Base-by-base conservation (phyloP, 2,113 vertebrate genomes). In the Sciurus niger region DNA sequence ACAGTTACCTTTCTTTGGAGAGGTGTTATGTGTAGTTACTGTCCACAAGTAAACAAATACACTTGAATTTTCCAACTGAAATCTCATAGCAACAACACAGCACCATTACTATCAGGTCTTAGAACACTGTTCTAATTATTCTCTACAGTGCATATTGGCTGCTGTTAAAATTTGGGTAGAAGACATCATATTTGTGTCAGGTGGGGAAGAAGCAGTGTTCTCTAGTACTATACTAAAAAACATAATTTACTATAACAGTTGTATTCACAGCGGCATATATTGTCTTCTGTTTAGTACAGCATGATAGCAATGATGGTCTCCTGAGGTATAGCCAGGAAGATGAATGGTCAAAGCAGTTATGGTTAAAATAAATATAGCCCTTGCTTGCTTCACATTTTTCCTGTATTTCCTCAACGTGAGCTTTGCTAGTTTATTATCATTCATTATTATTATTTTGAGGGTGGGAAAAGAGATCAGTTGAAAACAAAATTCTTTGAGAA, bases 401-500 rank as follows among this genome's bases (percentile, higher is more conserved):
- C 16, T 37, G 20, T 12, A 92, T 88, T 28, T 40, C 8, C 46
- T 37, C 43, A 79, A 63, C 1, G 55, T 14, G 86, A 46, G 1
- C 16, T 13, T 30, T 34, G 4, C 55, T 34, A 32, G 51, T 48
- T 89, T 43, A 68, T 72, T 37, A 77, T 12, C 30, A 28, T 28
- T 53, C 58, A 20, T 24, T 25, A 58, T 48, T 67, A 32, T 7
- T 70, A 60, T n/a, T 95, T 74, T 93, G 68, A 93, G 37, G 28
- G 53, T 76, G 28, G 68, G 34, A 30, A 83, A 92, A 79, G 40
- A 25, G 60, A 32, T 97, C 67, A 78, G 53, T n/a, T 96, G 65
- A 90, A 97, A 93, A 80, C n/a, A 83, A 87, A 93, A 94, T 51
- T 24, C 73, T 93, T 92, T 93, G 48, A 95, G 78, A 95, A 89